Evolutionary conservation across 1,140 invertebrate species (phyloP), one percentile per base, ranked within the genome.

Genomic region (Ephestia elutella): DNA sequence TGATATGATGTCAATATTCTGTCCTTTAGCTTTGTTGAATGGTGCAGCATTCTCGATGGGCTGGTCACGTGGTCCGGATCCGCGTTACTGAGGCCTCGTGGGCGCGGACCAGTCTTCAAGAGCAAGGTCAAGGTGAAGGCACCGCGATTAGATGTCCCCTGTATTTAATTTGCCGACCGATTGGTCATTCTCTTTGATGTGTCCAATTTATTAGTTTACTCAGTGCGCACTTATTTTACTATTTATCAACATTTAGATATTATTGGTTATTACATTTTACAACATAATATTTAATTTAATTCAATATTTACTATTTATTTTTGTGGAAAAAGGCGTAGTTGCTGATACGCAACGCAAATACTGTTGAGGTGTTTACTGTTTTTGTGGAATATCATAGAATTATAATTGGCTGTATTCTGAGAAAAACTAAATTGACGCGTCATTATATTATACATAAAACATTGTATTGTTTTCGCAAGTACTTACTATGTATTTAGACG

Each of bases 51-150:
- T 44, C 38, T 44, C 5, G 8, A 35, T 35, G 32, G 38, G 13
- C 7, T 10, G 38, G 38, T 44, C 38, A 44, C 38, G 38, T 44
- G 13, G 38, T 44, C 0, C 38, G 38, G 38, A 44, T 44, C 38
- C n/a, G 38, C 32, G 32, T 38, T 38, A 20, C 18, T 49, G 74
- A 74, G 75, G 76, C 73, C 71, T 59, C 55, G 71, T 79, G 70
- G 79, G 79, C 71, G 72, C 65, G 73, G 67, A 75, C 77, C 75
- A 80, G 79, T 82, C 73, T 59, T 68, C 73, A 73, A 76, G 75
- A 78, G 71, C 76, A 81, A 81, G 78, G 76, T 78, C 74, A 67
- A 56, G 58, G 53, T 44, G 5, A 38, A 61, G 59, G 59, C 60
- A 35, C 49, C 49, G 56, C 59, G 59, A 49, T 49, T 62, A 53